Evolutionary conservation across 2,113 vertebrate species (phyloP).

Genomic region (Ptyas mucosa): DNA sequence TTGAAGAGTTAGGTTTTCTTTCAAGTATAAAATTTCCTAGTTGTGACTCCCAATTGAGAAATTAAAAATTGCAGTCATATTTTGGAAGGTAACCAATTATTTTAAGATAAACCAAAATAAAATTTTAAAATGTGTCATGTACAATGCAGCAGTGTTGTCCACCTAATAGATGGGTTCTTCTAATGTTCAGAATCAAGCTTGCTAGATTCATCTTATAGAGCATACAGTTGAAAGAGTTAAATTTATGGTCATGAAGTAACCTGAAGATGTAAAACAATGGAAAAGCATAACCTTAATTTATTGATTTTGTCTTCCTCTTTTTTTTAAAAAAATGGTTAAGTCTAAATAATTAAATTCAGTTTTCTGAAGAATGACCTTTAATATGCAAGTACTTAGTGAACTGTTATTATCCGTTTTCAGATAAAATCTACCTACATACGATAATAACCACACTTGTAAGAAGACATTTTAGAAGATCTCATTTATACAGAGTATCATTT

Average conservation of each 20-base stretch:
- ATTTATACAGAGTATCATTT: background rate
- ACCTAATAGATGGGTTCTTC: slow-evolving; percentile 8
- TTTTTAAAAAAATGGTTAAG: background rate
- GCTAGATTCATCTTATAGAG: background rate
- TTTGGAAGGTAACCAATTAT: slow-evolving; percentile 43
- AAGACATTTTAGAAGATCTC: background rate
- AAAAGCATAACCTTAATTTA: slow-evolving; percentile 40
- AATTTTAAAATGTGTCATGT: slow-evolving; percentile 42
- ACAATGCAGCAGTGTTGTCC: background rate
- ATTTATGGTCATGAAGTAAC: background rate
- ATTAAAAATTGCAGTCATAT: slow-evolving; percentile 63
- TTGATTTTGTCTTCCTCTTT: background rate
- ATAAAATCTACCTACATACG: background rate
- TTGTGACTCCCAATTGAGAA: slow-evolving; percentile 67
- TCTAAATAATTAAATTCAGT: slow-evolving; percentile 17
- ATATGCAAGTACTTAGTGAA: background rate
- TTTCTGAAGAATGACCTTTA: background rate
- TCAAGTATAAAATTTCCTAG: slow-evolving; percentile 75
- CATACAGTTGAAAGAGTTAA: background rate
- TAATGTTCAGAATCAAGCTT: background rate
- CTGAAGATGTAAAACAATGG: background rate
- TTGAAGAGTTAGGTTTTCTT: slow-evolving; percentile 77
- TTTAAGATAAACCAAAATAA: slow-evolving; percentile 35
- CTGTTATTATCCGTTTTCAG: background rate
- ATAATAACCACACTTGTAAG: background rate